Percentiles rank a stretch among this genome's conserved stretches.
phyloP scores from a whole-genome alignment of 2,888 invertebrate genomes.

The Diarsia dahlii region DNA sequence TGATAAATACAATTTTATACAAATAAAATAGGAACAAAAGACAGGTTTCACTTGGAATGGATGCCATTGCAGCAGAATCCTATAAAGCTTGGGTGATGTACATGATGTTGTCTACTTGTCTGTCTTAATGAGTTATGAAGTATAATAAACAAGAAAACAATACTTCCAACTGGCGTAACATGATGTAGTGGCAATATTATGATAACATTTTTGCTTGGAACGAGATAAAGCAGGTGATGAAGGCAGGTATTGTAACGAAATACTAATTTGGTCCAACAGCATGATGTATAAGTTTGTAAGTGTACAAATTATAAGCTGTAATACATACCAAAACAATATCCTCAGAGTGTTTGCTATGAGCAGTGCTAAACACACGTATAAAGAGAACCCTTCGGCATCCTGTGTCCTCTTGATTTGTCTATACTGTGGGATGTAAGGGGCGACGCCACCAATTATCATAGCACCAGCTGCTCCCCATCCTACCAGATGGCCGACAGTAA shows the following conservation, averaged over 20 bases:
- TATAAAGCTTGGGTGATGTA: too few species aligned
- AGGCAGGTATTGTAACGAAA: not conserved
- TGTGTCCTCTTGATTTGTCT: conserved; percentile 97
- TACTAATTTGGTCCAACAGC: not conserved
- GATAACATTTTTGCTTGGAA: not conserved
- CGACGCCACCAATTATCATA: conserved; percentile 98
- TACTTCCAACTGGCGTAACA: not conserved
- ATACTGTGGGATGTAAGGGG: conserved; percentile 99
- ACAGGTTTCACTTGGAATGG: not conserved
- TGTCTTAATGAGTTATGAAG: not conserved
- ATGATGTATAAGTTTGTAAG: not conserved
- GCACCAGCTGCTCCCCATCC: conserved; percentile 96
- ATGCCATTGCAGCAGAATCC: not conserved
- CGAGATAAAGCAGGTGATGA: not conserved
- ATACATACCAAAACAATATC: conserved; percentile 98
- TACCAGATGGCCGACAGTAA: conserved; percentile 94
- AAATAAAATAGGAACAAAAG: not conserved
- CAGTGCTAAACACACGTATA: conserved; percentile 98
- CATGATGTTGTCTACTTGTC: not conserved
- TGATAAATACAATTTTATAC: not conserved
- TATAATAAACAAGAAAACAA: not conserved
- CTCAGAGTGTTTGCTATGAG: conserved; percentile 98
- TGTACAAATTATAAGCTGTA: not conserved
- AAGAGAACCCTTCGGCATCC: conserved; percentile 99
- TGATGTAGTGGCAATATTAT: not conserved